These are phyloP conservation scores for Buceros bicornis DNA, from an alignment of 2,797 vertebrate species.

Conservation along the genomic window DNA sequence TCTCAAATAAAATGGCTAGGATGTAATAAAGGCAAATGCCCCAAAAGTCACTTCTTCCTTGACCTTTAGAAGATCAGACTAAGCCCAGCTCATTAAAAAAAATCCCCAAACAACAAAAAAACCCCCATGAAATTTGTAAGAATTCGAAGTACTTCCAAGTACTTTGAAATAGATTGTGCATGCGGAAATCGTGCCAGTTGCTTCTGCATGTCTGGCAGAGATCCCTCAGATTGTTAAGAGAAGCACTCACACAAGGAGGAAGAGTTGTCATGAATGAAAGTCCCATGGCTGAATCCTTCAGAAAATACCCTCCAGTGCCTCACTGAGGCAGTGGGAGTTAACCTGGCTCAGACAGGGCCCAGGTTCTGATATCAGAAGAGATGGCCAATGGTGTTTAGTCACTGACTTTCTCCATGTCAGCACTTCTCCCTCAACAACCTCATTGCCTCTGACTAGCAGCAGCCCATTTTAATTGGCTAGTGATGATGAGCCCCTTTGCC, in stretches of 20 bases:
- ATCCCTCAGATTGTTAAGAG: background rate
- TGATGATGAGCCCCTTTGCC: slow-evolving; percentile 41
- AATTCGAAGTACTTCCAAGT: background rate
- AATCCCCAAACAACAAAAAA: background rate
- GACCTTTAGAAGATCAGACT: background rate
- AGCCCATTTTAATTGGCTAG: slow-evolving; percentile 17
- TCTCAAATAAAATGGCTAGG: background rate
- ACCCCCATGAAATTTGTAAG: background rate
- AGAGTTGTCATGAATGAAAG: slow-evolving; percentile 7
- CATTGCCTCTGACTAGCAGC: slow-evolving; percentile 13
- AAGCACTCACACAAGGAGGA: background rate
- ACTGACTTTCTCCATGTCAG: slow-evolving; percentile 45
- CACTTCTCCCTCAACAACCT: slow-evolving; percentile 39
- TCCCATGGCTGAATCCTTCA: background rate
- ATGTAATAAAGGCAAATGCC: background rate
- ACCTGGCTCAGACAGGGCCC: background rate
- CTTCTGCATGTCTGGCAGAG: background rate
- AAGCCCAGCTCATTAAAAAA: background rate
- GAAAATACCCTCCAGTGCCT: slow-evolving; percentile 34
- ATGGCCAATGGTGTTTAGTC: slow-evolving; percentile 47
- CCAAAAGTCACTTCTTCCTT: background rate
- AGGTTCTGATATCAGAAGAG: slow-evolving; percentile 30
- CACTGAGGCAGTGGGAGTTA: slow-evolving; percentile 38
- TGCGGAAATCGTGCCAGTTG: background rate
- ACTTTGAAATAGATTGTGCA: background rate